Conservation (phyloP, 2,113 vertebrate genomes). For the Lichenostomus cassidix region DNA sequence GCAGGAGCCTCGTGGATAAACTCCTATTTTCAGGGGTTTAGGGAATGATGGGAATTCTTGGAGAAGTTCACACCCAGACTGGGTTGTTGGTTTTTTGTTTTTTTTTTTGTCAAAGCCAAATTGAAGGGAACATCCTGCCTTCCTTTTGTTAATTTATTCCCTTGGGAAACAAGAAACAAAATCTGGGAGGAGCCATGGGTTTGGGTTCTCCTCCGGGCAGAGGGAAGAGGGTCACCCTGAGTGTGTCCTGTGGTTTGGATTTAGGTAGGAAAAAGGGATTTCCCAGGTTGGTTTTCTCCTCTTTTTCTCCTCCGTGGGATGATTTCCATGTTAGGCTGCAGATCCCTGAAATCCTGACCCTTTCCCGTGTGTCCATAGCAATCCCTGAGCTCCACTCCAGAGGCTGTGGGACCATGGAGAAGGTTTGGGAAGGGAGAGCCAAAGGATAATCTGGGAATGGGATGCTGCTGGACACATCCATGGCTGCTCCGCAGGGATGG, state of each 20-base stretch:
- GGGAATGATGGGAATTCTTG: not conserved
- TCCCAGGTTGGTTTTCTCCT: not conserved
- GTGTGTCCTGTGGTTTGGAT: not conserved
- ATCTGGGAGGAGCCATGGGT: not conserved
- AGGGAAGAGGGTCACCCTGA: not conserved
- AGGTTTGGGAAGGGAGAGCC: not conserved
- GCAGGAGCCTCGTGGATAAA: not conserved
- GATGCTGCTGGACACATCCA: not conserved
- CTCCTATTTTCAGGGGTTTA: slow-evolving; percentile 40
- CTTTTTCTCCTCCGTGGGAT: not conserved
- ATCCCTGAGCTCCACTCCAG: not conserved
- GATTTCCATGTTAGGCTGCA: not conserved
- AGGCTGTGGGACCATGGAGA: not conserved
- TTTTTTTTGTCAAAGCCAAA: not conserved
- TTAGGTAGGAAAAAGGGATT: not conserved
- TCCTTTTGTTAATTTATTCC: slow-evolving; percentile 25
- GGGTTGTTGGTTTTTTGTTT: not conserved
- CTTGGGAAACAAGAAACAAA: not conserved
- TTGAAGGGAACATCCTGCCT: not conserved
- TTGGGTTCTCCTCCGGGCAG: not conserved
- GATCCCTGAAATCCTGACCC: not conserved
- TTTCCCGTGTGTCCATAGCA: accelerated
- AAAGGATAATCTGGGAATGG: not conserved
- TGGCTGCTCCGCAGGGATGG: not conserved
- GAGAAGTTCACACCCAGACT: not conserved